Conservation (phyloP, 2,888 invertebrate genomes). For the Agonum fuliginosum region DNA sequence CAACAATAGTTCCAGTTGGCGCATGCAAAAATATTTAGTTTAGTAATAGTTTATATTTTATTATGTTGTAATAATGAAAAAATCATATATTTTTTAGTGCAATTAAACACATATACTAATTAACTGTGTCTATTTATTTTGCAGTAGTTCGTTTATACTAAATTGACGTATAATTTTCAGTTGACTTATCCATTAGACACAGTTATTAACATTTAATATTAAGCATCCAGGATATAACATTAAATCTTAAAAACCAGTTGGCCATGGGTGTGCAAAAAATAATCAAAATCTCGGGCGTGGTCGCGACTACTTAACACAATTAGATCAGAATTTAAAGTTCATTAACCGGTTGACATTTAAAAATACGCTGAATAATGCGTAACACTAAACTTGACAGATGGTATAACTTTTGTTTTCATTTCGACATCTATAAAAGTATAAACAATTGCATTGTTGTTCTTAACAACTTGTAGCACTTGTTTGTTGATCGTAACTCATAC, state of each 20-base stretch:
- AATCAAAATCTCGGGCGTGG: slow-evolving; percentile 32
- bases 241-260: slow-evolving; percentile 20
- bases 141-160: background rate
- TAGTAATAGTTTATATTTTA: background rate
- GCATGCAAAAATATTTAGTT: too few species aligned
- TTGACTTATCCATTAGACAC: slow-evolving; percentile 14
- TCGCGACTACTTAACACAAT: slow-evolving; percentile 25
- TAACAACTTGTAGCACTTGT: background rate
- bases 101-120: too few species aligned
- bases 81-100: too few species aligned
- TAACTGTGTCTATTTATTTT: too few species aligned
- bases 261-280: slow-evolving; percentile 13
- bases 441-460: slow-evolving; percentile 1
- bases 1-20: background rate
- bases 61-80: background rate
- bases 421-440: background rate
- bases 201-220: slow-evolving; percentile 29
- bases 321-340: slow-evolving; percentile 44
- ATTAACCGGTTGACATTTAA: slow-evolving; percentile 42
- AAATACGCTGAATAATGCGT: background rate
- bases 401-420: slow-evolving; percentile 15
- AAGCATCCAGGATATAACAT: slow-evolving; percentile 39
- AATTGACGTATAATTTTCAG: slow-evolving; percentile 24
- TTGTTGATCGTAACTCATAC: slow-evolving; percentile 12
- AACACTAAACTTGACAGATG: background rate